These are phyloP conservation scores for Mylabris sibirica DNA, from an alignment of 2,888 invertebrate species.

Conservation along the genomic window DNA sequence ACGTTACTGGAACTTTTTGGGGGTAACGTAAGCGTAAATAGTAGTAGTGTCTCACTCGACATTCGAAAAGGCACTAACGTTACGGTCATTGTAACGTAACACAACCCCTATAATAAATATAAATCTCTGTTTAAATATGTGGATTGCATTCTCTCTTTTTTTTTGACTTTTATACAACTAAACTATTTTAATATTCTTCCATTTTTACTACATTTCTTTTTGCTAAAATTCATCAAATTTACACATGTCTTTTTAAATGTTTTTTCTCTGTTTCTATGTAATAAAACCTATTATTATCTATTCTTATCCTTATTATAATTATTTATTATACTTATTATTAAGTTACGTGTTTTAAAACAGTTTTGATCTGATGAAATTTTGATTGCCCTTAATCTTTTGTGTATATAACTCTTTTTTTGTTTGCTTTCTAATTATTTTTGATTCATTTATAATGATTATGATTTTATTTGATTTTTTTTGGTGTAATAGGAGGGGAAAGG, in stretches of 20 bases:
- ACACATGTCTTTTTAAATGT: conserved; percentile 34
- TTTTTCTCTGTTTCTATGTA: conserved; percentile 16
- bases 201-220: conserved; percentile 41
- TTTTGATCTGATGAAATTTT: conserved; percentile 53
- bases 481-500: conserved; percentile 4
- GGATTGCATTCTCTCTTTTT: conserved; percentile 50
- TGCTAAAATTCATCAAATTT: conserved; percentile 36
- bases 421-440: conserved; percentile 44
- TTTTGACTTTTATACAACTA: conserved; percentile 51
- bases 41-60: conserved; percentile 62
- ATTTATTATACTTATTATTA: conserved; percentile 6
- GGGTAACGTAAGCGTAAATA: conserved; percentile 41
- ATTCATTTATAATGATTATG: conserved; percentile 18
- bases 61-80: conserved; percentile 63
- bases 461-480: conserved; percentile 31
- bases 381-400: conserved; percentile 55
- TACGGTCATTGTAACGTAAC: conserved; percentile 56
- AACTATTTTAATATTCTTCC: conserved; percentile 46
- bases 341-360: conserved; percentile 17
- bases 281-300: conserved; percentile 17
- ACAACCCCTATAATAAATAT: conserved; percentile 62
- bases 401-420: background rate
- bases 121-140: conserved; percentile 59
- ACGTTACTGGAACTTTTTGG: conserved; percentile 20
- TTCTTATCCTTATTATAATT: conserved; percentile 13